A percentile compares a stretch with the other conserved stretches of the same genome.
These are phyloP conservation scores for Brachionus calyciflorus DNA, from an alignment of 1,140 invertebrate species.

Conservation along the genomic window DNA sequence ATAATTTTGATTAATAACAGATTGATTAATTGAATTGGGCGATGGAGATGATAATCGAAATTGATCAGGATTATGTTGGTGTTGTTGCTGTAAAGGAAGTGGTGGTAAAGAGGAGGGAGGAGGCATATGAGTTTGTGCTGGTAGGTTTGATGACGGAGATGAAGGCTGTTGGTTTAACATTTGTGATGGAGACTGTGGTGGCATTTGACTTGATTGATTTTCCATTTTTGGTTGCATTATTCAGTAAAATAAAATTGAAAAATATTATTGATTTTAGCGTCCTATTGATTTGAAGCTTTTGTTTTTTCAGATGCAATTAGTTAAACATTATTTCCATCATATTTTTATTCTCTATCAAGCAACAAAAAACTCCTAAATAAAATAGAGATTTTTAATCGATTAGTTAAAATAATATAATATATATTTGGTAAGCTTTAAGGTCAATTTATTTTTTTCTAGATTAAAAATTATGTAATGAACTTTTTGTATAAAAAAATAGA, in stretches of 20 bases:
- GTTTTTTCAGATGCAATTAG: neutral
- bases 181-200: neutral
- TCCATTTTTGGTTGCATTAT: conserved; percentile 37
- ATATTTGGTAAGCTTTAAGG: too few species aligned
- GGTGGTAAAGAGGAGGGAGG: neutral
- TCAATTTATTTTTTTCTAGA: neutral
- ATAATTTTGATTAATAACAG: neutral
- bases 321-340: neutral
- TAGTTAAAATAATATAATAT: too few species aligned
- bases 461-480: conserved; percentile 34
- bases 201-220: conserved; percentile 14
- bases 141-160: neutral
- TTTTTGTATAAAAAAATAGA: neutral
- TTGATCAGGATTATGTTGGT: neutral
- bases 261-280: too few species aligned
- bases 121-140: neutral
- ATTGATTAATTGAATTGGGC: conserved; percentile 18
- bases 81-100: neutral
- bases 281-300: neutral
- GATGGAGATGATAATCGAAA: neutral
- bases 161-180: neutral
- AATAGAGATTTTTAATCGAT: too few species aligned
- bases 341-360: neutral
- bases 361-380: neutral
- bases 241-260: too few species aligned